Percentiles rank a stretch among this genome's conserved stretches.
These are phyloP conservation scores for Vulpes lagopus DNA, from an alignment of 2,113 vertebrate species.

Conservation along the genomic window DNA sequence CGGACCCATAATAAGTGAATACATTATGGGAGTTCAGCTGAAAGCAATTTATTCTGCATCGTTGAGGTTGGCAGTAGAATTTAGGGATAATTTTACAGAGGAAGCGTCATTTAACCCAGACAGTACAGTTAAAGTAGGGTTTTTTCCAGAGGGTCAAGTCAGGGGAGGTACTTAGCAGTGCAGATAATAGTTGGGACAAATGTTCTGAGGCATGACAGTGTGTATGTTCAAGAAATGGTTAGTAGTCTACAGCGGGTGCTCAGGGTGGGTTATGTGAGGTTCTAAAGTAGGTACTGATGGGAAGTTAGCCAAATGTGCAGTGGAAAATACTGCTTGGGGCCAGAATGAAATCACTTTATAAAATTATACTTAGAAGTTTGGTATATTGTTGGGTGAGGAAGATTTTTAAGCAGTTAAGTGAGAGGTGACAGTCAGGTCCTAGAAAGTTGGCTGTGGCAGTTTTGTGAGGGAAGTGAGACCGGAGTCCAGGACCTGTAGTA, in stretches of 20 bases:
- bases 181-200: not conserved
- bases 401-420: conserved; percentile 6
- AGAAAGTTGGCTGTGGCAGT: not conserved
- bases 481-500: not conserved
- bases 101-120: not conserved
- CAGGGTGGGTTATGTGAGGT: not conserved
- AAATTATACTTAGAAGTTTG: not conserved
- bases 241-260: not conserved
- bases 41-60: not conserved
- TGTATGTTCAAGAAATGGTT: not conserved
- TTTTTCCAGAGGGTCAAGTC: not conserved
- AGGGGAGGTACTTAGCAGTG: not conserved
- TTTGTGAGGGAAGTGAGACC: not conserved
- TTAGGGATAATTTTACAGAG: conserved; percentile 3
- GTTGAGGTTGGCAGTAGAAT: not conserved
- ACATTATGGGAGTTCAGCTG: not conserved
- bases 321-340: not conserved
- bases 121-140: not conserved
- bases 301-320: not conserved
- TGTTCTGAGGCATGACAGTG: not conserved
- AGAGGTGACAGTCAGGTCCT: not conserved
- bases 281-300: not conserved
- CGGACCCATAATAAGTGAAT: not conserved
- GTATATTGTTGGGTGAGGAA: not conserved
- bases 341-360: conserved; percentile 17